Base-by-base conservation (phyloP, 2,888 invertebrate species). In the Nudaria mundana region DNA sequence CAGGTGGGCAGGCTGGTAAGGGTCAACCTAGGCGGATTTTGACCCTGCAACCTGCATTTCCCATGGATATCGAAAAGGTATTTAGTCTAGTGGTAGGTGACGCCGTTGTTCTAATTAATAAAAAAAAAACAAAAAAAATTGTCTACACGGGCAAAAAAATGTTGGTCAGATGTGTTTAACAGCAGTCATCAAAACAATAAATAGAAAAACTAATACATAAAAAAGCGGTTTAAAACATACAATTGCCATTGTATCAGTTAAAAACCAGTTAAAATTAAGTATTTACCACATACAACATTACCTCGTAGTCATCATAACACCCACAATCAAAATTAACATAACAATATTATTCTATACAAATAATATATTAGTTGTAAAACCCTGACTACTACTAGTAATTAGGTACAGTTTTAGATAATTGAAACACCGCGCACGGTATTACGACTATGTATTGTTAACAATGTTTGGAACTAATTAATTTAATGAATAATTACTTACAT, bases 381-480 rank as follows among this genome's bases (percentile, higher is more conserved):
- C 8, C 18, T 13, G 7, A 28, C 26, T 10, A n/a, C n/a, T n/a
- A n/a, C n/a, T 10, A 29, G 5, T 25, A 14, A 37, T 31, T 11
- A 25, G 11, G 13, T 15, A 22, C 23, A 28, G 16, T 32, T 32
- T 15, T 7, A 15, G 2, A 30, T 11, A 57, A 44, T 32, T 25
- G 16, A 10, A 38, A 30, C 33, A 46, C 24, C 45, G 43, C 48
- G 41, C 60, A 48, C 52, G 40, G 35, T 40, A 37, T 40, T 48
- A n/a, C 36, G 5, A 48, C 56, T 42, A 40, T 44, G 35, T 34
- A 33, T 29, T 40, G 16, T 40, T 20, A 44, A 56, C 24, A 37
- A 37, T 32, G 24, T 38, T 40, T 37, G 37, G 26, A 32, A 47
- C 38, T 44, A 56, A 56, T 52, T 52, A 48, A 4, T 11, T 22